These are phyloP conservation scores for Hetaerina americana DNA, from an alignment of 1,140 invertebrate species.

Conservation along the genomic window DNA sequence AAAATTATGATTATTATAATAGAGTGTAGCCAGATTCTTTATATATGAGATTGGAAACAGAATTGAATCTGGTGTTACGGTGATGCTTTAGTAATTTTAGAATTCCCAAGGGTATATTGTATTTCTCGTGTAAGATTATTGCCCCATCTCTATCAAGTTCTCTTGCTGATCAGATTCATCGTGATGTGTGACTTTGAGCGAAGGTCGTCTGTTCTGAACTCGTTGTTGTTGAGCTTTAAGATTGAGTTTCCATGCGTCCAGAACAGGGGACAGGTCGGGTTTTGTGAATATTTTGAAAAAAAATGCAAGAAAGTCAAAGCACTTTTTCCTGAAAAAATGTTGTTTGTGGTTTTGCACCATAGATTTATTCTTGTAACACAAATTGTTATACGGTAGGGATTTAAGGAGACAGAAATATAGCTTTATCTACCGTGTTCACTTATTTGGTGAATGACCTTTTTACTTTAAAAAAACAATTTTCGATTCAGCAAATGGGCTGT, in stretches of 20 bases:
- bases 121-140: not conserved
- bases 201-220: conserved; percentile 5
- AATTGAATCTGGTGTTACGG: not conserved
- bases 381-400: conserved; percentile 5
- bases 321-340: conserved; percentile 8
- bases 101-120: not conserved
- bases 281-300: conserved; percentile 8
- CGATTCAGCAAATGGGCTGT: not conserved
- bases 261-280: conserved; percentile 4
- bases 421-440: conserved; percentile 4
- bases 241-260: conserved; percentile 4
- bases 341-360: conserved; percentile 9
- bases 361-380: conserved; percentile 8
- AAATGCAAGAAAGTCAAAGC: conserved; percentile 8
- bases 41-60: not conserved
- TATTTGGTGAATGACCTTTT: conserved; percentile 3
- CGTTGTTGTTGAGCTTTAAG: conserved; percentile 7
- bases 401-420: conserved; percentile 7
- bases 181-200: conserved; percentile 4
- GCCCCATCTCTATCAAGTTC: conserved; percentile 3
- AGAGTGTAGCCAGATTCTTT: not conserved
- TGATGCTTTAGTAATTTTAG: not conserved
- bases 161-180: conserved; percentile 3
- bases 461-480: conserved; percentile 2
- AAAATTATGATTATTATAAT: not conserved